Evolutionary conservation across 2,797 vertebrate genomes (phyloP).

Genomic region (Mus spretus): DNA sequence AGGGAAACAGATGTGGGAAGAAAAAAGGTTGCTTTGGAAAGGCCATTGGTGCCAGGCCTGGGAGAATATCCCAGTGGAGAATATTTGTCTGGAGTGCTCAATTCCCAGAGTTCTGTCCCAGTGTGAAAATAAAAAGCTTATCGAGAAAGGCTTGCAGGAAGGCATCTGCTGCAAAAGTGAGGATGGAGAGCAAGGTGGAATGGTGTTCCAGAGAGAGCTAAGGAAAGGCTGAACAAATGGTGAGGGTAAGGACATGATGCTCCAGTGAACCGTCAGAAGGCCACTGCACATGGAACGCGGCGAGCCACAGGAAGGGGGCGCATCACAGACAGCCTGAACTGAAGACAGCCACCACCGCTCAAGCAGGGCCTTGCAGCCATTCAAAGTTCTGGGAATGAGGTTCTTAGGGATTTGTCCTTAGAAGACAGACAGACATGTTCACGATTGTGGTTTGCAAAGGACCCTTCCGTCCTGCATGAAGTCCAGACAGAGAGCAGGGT

Average conservation of each 20-base stretch:
- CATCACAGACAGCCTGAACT: background rate
- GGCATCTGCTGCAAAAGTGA: background rate
- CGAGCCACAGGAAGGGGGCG: too few species aligned
- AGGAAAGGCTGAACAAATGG: background rate
- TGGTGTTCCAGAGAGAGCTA: background rate
- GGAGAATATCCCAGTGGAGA: too few species aligned
- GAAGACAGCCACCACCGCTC: background rate
- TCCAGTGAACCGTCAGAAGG: background rate
- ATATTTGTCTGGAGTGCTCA: background rate
- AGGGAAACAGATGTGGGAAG: too few species aligned
- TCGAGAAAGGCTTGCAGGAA: background rate
- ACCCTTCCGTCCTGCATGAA: background rate
- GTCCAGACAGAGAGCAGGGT: background rate
- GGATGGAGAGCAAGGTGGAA: background rate
- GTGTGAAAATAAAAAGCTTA: background rate
- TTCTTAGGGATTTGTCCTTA: background rate
- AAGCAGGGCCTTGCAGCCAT: background rate
- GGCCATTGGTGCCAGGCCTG: background rate
- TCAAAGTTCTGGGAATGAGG: background rate
- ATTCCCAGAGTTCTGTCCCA: background rate
- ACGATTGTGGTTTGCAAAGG: background rate
- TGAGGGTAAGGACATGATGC: rapidly evolving
- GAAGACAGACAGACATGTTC: background rate
- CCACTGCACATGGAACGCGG: background rate
- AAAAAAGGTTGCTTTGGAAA: background rate